Evolutionary conservation across 2,113 vertebrate species (phyloP), one percentile per base, ranked within the genome.

Genomic region (Acrocephalus kingi): DNA sequence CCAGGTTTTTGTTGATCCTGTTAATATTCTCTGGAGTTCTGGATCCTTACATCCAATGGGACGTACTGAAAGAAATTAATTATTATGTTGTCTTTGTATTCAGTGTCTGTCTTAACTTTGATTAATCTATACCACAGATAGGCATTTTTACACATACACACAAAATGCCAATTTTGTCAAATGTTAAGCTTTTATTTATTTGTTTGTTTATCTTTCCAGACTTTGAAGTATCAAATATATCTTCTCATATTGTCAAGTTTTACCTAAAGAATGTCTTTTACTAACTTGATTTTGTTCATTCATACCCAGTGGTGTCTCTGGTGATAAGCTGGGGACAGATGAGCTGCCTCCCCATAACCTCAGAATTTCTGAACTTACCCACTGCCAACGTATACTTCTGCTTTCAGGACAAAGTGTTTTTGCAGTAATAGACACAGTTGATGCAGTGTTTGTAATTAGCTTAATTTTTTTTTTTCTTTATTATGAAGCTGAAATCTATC

Each of bases 301-400:
- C 6, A 7, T n/a, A 9, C 41, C 5, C 43, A 27, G 19, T 61
- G 6, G 12, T 45, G 33, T 56, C 41, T 46, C 27, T 54, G 9
- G 11, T n/a, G 13, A 16, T 33, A 46, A 5, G 1, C 0, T 82
- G 37, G 45, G 27, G 13, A 66, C 27, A 46, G 9, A 24, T 33
- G 11, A n/a, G 6, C 7, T 78, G 6, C 6, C 5, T 54, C 5
- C 2, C 5, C 11, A n/a, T 12, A 66, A 35, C 2, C 9, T 58
- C 35, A 46, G 33, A 74, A n/a, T 28, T 76, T 62, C 67, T 59
- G 11, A 13, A 22, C 11, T 59, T 46, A 23, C 9, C 33, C 11
- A 19, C 5, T 49, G 27, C 25, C 20, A 58, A 69, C 5, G 46
- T 4, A 14, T 21, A 6, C 3, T 83, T 69, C 48, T 48, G 6